Evolutionary conservation across 2,113 vertebrate species (phyloP).

Genomic region (Channa argus): DNA sequence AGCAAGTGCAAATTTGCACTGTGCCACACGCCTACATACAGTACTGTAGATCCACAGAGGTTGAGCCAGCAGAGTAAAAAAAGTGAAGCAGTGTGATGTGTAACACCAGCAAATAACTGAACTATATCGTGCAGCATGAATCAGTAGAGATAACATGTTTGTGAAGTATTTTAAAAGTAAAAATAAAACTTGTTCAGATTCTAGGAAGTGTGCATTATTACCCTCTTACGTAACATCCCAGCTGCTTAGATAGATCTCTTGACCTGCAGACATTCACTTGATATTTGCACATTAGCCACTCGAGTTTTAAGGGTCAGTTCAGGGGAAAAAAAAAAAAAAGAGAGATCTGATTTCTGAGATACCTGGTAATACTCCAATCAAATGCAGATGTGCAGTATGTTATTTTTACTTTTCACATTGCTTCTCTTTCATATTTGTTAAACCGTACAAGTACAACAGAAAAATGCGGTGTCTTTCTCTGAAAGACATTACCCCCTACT

Average conservation of each 20-base stretch:
- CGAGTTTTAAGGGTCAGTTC: no score
- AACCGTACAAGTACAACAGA: not conserved
- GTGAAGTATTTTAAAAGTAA: not conserved
- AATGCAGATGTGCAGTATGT: no score
- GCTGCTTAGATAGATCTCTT: not conserved
- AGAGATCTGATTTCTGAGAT: no score
- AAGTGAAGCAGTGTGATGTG: constrained; percentile 6
- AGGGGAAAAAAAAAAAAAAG: no score
- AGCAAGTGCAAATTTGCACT: constrained; percentile 32
- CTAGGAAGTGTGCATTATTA: not conserved
- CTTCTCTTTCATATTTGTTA: not conserved
- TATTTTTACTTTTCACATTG: no score
- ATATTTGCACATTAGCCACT: no score
- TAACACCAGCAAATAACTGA: not conserved
- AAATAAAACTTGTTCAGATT: not conserved
- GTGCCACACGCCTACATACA: constrained; percentile 34
- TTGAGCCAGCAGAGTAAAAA: not conserved
- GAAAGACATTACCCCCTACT: not conserved
- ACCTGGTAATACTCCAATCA: no score
- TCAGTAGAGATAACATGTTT: not conserved
- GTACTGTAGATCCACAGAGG: constrained; percentile 15
- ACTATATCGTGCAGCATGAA: not conserved
- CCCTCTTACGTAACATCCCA: not conserved
- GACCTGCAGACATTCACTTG: no score
- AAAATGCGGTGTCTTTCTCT: constrained; percentile 2